Evolutionary conservation across 2,113 vertebrate genomes (phyloP), one percentile per base, ranked within the genome.

Genomic region (Colius striatus): DNA sequence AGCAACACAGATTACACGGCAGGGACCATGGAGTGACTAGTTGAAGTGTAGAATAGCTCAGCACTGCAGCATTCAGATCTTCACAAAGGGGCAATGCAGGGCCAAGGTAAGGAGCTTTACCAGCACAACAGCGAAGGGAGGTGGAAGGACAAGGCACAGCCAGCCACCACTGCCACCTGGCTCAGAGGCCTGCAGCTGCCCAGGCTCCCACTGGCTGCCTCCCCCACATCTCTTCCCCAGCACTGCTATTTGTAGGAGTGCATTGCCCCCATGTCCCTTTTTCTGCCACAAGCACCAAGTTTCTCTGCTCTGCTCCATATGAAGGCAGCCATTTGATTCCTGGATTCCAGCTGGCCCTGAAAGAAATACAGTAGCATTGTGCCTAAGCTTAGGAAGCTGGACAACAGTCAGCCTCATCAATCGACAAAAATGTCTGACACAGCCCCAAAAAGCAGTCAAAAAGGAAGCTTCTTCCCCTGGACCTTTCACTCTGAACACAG

Each of bases 401-500:
- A 58, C 13, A 70, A 48, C 48, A 50, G 60, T 15, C 66, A 30
- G 47, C 15, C 17, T 74, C 51, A 34, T 26, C 41, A 84, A 61
- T 29, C 2, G 0, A 36, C 38, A 92, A 9, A 6, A 11, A 63
- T 5, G 19, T 41, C 41, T 5, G 1, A 67, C 11, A 2, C 0
- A 0, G 30, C 50, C 38, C 53, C 5, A 2, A 87, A 51, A 66
- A 50, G 8, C 26, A 60, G 20, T 16, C 29, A 38, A 36, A 60
- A 84, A 70, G 19, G 26, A 87, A 50, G 17, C 5, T 92, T 61
- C 22, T 34, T 66, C 53, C 61, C 30, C 9, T 18, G n/a, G 22
- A 54, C 20, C 51, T 67, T 75, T 66, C 47, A 61, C 0, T 36
- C 47, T 36, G n/a, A 89, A 61, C 14, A 4, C n/a, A 66, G 47